A percentile compares a stretch with the other conserved stretches of the same genome.
Conservation (phyloP, 2,797 vertebrate genomes). For the Acipenser transmontanus region DNA sequence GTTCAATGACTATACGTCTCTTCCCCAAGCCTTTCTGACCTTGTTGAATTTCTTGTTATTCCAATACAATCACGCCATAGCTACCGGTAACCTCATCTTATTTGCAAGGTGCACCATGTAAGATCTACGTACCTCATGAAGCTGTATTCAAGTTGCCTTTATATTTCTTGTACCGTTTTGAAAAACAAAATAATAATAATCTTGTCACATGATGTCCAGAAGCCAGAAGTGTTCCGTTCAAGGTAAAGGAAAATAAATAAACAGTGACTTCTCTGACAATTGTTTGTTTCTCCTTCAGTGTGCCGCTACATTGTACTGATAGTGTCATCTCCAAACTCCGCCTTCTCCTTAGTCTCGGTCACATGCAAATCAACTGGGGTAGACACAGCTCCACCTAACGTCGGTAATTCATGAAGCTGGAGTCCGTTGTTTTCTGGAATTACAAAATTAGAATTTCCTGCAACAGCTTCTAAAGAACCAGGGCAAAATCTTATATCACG, state of each 20-base stretch:
- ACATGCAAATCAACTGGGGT: slow-evolving; percentile 38
- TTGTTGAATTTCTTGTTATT: no score
- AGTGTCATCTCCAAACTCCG: slow-evolving; percentile 51
- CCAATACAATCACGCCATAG: background rate
- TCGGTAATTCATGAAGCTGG: background rate
- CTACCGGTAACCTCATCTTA: slow-evolving; percentile 11
- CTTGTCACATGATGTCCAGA: background rate
- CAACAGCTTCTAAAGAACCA: no score
- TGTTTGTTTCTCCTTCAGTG: slow-evolving; percentile 31
- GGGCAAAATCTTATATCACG: no score
- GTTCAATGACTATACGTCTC: background rate
- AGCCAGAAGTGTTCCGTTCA: slow-evolving; percentile 14
- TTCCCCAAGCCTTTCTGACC: background rate
- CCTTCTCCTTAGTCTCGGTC: slow-evolving; percentile 42
- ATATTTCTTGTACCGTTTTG: slow-evolving; percentile 34
- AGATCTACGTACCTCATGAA: slow-evolving; percentile 52
- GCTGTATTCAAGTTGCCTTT: slow-evolving; percentile 29
- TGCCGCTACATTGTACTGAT: slow-evolving; percentile 39
- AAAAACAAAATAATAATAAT: no score
- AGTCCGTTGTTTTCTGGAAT: background rate
- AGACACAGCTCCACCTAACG: slow-evolving; percentile 36
- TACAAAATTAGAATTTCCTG: background rate
- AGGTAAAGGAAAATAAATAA: background rate
- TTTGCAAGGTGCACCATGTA: slow-evolving; percentile 6
- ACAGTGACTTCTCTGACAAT: background rate